Evolutionary conservation across 1,140 invertebrate genomes (phyloP), one percentile per base, ranked within the genome.

Genomic region (Drosophila mojavensis): DNA sequence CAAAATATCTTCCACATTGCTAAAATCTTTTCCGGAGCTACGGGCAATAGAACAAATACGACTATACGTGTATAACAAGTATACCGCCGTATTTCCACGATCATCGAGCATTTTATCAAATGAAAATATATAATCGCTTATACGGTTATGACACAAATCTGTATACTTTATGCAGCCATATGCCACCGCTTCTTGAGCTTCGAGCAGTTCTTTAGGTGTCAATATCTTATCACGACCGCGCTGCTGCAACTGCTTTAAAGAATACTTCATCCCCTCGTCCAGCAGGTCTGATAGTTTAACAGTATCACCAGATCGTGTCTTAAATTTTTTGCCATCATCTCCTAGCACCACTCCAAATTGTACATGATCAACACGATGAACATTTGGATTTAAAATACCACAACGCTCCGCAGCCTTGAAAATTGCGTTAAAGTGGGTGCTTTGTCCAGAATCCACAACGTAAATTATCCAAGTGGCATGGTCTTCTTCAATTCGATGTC

Each of bases 51-150:
- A 98, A 71, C 96, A 94, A 77, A 99, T 99, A 58, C 99, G 94
- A 4, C 98, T 99, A 62, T 98, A 96, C 11, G 98, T 97, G 93
- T 99, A 99, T 4, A 99, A 93, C 3, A 99, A 93, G 92, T 99
- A 99, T 0, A 99, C 98, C 1, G 99, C 99, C 5, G 99, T 99
- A 90, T 99, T 99, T 2, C 99, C 99, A 92, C 97, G 97, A 92
- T 99, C 99, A 85, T 99, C 98, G 36, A 99, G 94, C 99, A 99
- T 99, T 94, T 97, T 98, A 90, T 99, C 98, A 93, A 99, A 99
- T 0, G 98, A 99, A 93, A 99, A 99, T 7, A 99, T 95, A 91
- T 99, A 99, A 92, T 99, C 98, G 92, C 97, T 96, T 61, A 95
- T 96, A 62, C 98, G 94, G 92, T 99, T 98, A 82, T 99, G 98